These are phyloP conservation scores for Chirona hameri DNA, from an alignment of 2,888 invertebrate species.

Conservation along the genomic window DNA sequence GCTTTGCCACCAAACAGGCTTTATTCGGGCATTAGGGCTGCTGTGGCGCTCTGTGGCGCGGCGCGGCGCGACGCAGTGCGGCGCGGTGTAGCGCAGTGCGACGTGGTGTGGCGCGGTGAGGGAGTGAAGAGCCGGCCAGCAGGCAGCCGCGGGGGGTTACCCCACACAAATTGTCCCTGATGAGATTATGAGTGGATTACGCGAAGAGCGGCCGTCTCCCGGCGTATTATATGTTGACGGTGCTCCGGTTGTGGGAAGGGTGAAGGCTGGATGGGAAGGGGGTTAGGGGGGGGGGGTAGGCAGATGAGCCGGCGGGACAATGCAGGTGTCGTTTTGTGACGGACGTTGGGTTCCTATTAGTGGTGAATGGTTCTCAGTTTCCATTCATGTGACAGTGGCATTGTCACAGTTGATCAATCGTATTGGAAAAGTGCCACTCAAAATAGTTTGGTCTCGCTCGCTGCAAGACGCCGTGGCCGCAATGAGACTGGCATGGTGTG, in stretches of 20 bases:
- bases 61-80: neutral
- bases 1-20: neutral
- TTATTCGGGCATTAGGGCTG: neutral
- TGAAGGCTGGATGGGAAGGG: neutral
- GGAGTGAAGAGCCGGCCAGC: neutral
- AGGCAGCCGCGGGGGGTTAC: neutral
- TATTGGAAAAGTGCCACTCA: no score
- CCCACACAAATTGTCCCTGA: conserved; percentile 4
- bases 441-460: no score
- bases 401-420: no score
- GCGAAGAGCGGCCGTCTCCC: neutral
- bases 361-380: neutral
- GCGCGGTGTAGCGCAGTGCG: no score
- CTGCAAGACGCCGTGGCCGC: no score
- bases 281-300: no score
- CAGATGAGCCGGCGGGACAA: neutral
- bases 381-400: no score
- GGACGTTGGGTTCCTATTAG: neutral
- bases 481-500: no score
- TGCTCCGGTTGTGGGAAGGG: neutral
- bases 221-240: neutral
- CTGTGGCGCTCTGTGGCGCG: neutral
- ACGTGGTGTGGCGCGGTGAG: neutral
- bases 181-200: conserved; percentile 27
- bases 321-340: neutral